These are phyloP conservation scores for Phenganax marumi DNA, from an alignment of 92 coral and sea anemone species.

Conservation along the genomic window DNA sequence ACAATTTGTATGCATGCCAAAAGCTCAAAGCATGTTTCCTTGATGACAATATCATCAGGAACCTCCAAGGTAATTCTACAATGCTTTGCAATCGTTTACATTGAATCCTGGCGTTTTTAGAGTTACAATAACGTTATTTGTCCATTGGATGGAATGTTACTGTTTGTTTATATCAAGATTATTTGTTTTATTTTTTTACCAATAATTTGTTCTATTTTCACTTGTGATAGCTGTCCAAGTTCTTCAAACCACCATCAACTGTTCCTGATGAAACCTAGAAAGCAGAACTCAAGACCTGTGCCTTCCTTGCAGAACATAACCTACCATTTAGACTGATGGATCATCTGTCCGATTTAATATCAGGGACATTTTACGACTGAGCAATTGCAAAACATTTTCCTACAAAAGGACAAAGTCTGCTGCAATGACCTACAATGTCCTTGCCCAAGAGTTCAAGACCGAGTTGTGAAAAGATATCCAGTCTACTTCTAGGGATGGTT, in stretches of 20 bases:
- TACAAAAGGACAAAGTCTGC: constrained; percentile 14
- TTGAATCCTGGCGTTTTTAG: too few species aligned
- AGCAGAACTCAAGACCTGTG: constrained; percentile 21
- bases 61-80: neutral
- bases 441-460: constrained; percentile 6
- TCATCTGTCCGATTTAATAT: constrained; percentile 1
- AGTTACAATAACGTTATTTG: neutral
- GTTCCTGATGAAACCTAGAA: constrained; percentile 3
- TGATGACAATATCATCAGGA: neutral
- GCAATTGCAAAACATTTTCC: constrained; percentile 11
- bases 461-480: neutral
- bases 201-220: neutral
- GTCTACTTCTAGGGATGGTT: constrained; percentile 9
- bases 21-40: neutral
- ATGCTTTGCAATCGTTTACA: neutral
- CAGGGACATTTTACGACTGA: constrained; percentile 5
- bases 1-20: neutral
- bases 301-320: constrained; percentile 14
- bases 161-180: neutral
- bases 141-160: neutral
- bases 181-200: neutral
- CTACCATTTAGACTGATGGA: constrained; percentile 9
- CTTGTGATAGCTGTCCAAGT: neutral
- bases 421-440: constrained; percentile 5
- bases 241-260: neutral